Base-by-base conservation (phyloP, 2,113 vertebrate genomes). In the Psephotus haematonotus region DNA sequence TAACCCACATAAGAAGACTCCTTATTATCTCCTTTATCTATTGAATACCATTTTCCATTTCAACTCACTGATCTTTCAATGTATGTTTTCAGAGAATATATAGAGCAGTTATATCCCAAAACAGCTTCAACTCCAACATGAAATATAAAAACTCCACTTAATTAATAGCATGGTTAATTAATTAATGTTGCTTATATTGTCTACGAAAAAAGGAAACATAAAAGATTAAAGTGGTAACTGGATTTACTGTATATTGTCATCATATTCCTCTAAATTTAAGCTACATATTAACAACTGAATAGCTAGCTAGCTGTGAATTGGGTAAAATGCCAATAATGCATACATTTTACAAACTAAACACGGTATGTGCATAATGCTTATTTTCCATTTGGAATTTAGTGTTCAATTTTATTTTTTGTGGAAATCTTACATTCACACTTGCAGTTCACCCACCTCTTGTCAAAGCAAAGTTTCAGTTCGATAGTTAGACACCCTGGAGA, bases 401-500 rank as follows among this genome's bases (percentile, higher is more conserved):
- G 37, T 81, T 90, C 44, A 17, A 31, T 3, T 19, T 60, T 63
- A 87, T 79, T 84, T 84, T 60, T 47, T 70, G 41, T 44, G 12
- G 63, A 91, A 93, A 80, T 67, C 63, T 76, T 78, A 68, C 17
- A 82, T 64, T 92, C 63, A 77, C 2, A 4, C 33, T 50, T 85
- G 52, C n/a, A 37, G 70, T 86, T 96, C 67, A 96, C 87, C 57
- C 39, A 87, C n/a, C 82, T 89, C 69, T 91, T 91, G 85, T 87
- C 52, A 96, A 96, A 96, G 80, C 82, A 94, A 93, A 74, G 59
- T 57, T 91, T 91, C 69, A 91, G 53, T 81, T 89, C 63, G 89
- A 92, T 37, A 91, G 77, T 76, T 84, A 90, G 64, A 59, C 50
- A 84, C 64, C 25, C 72, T 82, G 50, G 67, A 92, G 82, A 70